Base-by-base conservation (phyloP, 2,888 invertebrate genomes). In the Sceliomorpha sp. region DNA sequence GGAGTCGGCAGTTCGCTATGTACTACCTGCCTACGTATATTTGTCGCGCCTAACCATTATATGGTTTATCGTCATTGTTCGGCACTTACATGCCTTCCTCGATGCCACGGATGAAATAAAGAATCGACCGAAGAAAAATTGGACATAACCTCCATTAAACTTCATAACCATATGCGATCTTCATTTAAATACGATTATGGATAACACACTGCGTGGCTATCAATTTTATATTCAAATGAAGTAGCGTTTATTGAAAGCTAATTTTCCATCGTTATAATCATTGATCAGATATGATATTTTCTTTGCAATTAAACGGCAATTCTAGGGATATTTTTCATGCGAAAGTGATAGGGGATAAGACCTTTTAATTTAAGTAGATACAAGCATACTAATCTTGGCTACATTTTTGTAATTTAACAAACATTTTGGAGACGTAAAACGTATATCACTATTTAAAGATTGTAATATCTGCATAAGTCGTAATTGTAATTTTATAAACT, bases 171-270 rank as follows among this genome's bases (percentile, higher is more conserved):
- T 87, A 85, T 82, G 83, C 76, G 82, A 86, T 85, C 82, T 85
- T 85, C 85, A 86, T 87, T 88, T 87, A 81, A 88, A 87, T 87
- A 87, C 81, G 84, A 84, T 86, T 87, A 87, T 87, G 87, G 87
- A 87, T 87, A 86, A 86, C 79, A 77, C 78, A 78, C 80, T 75
- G 72, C 40, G 73, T 63, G 71, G 71, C 77, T 79, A 85, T 87
- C 84, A 80, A 87, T 87, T 86, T 87, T 79, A 85, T 86, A 87
- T 87, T 87, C 87, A 87, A 87, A 87, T 87, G 78, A 75, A 73
- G 76, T 76, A 84, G 81, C 83, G 86, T 85, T 87, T 85, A 83
- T 87, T 86, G 81, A 71, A 76, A 63, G 71, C 74, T 77, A 76
- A 80, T 79, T 82, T 78, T 78, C 79, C 83, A 84, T 84, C 76